Percentiles rank a stretch among this genome's conserved stretches.
Evolutionary conservation across 2,888 invertebrate genomes (phyloP).

Genomic region (Apeira syringaria): DNA sequence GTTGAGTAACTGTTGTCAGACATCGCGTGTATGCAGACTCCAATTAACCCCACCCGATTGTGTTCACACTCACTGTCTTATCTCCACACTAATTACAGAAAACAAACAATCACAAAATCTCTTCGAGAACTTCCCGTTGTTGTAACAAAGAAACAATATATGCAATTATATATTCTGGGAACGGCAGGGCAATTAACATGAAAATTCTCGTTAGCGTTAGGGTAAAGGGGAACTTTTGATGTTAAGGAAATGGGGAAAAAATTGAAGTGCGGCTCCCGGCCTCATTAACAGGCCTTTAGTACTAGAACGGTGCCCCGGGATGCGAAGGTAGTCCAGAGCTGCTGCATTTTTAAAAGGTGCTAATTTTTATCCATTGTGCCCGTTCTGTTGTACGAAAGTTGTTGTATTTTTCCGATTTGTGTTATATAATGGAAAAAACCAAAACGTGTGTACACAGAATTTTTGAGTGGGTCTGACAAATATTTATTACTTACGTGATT

Average conservation of each 20-base stretch:
- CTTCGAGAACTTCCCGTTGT: constrained; percentile 50
- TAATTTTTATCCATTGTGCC: constrained; percentile 6
- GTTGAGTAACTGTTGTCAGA: constrained; percentile 4
- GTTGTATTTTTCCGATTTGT: too few relatives aligned
- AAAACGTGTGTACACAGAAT: too few relatives aligned
- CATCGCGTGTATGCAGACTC: constrained; percentile 26
- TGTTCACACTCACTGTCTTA: constrained; percentile 52
- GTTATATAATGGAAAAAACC: too few relatives aligned
- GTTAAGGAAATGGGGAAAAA: constrained; percentile 71
- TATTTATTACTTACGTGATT: too few relatives aligned
- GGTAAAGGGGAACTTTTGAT: constrained; percentile 79
- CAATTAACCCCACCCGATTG: constrained; percentile 50
- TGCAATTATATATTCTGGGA: constrained; percentile 75
- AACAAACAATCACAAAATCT: constrained; percentile 64
- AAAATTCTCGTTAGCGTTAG: constrained; percentile 75
- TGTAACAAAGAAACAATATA: constrained; percentile 70
- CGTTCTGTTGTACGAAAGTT: too few relatives aligned
- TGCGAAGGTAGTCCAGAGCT: constrained; percentile 47
- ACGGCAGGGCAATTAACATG: constrained; percentile 73
- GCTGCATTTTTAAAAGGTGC: constrained; percentile 37
- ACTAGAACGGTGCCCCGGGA: constrained; percentile 57
- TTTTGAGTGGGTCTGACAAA: too few relatives aligned
- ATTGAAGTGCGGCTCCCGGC: constrained; percentile 63
- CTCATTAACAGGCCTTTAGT: constrained; percentile 76
- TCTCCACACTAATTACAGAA: constrained; percentile 55